Evolutionary conservation across 2,888 invertebrate species (phyloP).

Genomic region (Nemurella pictetii): DNA sequence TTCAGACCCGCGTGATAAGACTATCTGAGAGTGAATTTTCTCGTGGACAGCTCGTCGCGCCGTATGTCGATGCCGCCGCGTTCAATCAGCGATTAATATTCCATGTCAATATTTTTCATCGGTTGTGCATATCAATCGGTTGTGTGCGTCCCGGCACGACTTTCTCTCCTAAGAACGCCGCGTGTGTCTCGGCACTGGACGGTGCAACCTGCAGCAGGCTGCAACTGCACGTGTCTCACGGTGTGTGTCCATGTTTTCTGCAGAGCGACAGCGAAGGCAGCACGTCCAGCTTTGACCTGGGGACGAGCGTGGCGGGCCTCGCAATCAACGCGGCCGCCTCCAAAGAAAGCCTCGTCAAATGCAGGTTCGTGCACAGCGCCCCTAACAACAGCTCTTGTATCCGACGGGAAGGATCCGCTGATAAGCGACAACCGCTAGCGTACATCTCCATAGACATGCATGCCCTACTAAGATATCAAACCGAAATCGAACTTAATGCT

Average conservation of each 20-base stretch:
- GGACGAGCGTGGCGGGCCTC: slow-evolving; percentile 33
- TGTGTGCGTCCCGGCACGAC: not conserved
- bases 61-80: not conserved
- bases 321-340: slow-evolving; percentile 18
- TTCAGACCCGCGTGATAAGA: not conserved
- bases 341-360: slow-evolving; percentile 29
- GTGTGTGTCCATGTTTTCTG: slow-evolving; percentile 2
- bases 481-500: not conserved
- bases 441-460: not conserved
- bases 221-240: too few relatives aligned
- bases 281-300: slow-evolving; percentile 40
- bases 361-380: slow-evolving; percentile 41
- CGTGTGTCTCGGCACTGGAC: not conserved
- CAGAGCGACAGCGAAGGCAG: slow-evolving; percentile 42
- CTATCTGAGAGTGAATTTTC: not conserved
- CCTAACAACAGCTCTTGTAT: too few relatives aligned
- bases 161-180: not conserved
- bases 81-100: not conserved
- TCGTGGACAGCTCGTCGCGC: not conserved
- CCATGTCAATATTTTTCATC: not conserved
- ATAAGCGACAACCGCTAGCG: not conserved
- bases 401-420: not conserved
- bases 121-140: not conserved
- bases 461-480: not conserved
- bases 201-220: not conserved